phyloP scores from a whole-genome alignment of 92 coral and sea anemone genomes.

The Heliopora coerulea region DNA sequence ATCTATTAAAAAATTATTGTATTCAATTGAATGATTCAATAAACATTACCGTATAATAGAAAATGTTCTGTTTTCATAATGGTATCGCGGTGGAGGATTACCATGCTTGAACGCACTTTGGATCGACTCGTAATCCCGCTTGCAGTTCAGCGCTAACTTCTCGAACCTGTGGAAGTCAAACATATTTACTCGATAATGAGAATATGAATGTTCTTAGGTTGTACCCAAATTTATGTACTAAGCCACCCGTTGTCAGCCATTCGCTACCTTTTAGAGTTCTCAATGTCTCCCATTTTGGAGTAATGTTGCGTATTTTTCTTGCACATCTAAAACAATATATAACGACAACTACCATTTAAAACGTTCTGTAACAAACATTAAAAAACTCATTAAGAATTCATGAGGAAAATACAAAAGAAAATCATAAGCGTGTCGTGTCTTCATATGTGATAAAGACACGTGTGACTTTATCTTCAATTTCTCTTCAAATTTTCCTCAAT shows the following conservation, averaged over 20 bases:
- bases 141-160: conserved; percentile 77
- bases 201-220: too few species aligned
- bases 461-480: too few species aligned
- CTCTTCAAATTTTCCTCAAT: too few species aligned
- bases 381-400: too few species aligned
- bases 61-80: conserved; percentile 89
- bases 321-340: conserved; percentile 86
- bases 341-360: neutral
- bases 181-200: neutral
- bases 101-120: conserved; percentile 88
- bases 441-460: too few species aligned
- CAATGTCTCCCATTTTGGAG: conserved; percentile 83
- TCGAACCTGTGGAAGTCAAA: conserved; percentile 62
- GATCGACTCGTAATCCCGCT: conserved; percentile 81
- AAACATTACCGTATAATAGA: conserved; percentile 67
- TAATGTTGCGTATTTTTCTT: conserved; percentile 77
- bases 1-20: too few species aligned
- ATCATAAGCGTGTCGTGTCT: too few species aligned
- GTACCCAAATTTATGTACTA: too few species aligned
- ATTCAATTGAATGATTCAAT: too few species aligned
- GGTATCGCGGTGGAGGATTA: conserved; percentile 89
- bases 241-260: too few species aligned
- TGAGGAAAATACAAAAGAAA: too few species aligned
- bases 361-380: too few species aligned
- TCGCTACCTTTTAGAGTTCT: conserved; percentile 81